A percentile compares a stretch with the other conserved stretches of the same genome.
Evolutionary conservation across 2,113 vertebrate species (phyloP).

Genomic region (Electrona antarctica): DNA sequence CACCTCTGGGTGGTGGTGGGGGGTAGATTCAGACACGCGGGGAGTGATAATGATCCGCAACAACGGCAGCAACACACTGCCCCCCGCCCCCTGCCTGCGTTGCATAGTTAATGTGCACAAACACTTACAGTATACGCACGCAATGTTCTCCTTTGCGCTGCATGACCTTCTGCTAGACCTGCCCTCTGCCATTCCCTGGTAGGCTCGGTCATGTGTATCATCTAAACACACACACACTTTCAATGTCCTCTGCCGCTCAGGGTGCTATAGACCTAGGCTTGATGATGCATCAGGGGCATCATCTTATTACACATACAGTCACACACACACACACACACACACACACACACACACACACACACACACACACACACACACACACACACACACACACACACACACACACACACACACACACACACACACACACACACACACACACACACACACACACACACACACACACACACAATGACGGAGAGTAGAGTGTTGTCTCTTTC

Average conservation of each 20-base stretch:
- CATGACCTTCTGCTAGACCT: constrained; percentile 9
- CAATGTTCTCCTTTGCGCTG: neutral
- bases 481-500: constrained; percentile 36
- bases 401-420: constrained; percentile 2
- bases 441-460: neutral
- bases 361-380: neutral
- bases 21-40: neutral
- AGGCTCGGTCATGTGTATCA: constrained; percentile 51
- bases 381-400: constrained; percentile 14
- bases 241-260: no score
- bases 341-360: constrained; percentile 4
- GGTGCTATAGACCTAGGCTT: no score
- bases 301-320: neutral
- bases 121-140: neutral
- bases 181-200: constrained; percentile 39
- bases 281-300: no score
- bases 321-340: neutral
- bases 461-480: neutral
- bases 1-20: constrained; percentile 6
- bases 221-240: constrained; percentile 3
- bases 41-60: neutral
- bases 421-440: neutral
- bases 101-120: neutral
- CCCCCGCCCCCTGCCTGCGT: neutral
- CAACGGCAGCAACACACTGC: neutral